Conservation (phyloP, 2,113 vertebrate species). For the Lamprotornis superbus region DNA sequence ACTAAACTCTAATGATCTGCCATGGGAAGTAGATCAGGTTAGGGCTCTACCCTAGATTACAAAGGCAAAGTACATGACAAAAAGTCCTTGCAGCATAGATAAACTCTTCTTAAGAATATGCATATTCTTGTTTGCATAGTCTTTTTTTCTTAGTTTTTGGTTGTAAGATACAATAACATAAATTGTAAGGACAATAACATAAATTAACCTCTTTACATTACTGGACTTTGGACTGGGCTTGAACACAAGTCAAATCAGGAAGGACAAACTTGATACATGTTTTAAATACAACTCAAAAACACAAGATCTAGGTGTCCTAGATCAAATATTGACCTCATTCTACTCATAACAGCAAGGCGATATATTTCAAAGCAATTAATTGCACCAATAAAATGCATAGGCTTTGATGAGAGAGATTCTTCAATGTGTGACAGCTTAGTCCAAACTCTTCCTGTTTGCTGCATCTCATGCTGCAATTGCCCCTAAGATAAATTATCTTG, state of each 20-base stretch:
- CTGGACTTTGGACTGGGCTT: not conserved
- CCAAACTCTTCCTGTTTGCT: not conserved
- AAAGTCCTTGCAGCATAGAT: not conserved
- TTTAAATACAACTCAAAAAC: not conserved
- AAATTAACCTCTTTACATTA: not conserved
- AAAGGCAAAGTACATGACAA: not conserved
- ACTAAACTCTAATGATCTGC: not conserved
- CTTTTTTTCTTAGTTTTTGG: not conserved
- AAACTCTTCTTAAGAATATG: not conserved
- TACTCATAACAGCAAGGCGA: not conserved
- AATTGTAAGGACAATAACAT: not conserved
- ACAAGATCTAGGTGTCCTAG: not conserved
- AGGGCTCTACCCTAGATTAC: not conserved
- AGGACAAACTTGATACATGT: not conserved
- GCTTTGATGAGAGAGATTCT: not conserved
- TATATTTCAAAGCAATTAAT: not conserved
- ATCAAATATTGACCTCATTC: not conserved
- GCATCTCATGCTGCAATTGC: not conserved
- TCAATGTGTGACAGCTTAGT: not conserved
- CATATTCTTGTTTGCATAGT: not conserved
- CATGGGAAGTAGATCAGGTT: not conserved
- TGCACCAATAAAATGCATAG: not conserved
- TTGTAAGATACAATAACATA: not conserved
- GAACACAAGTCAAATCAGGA: not conserved
- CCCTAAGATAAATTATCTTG: not conserved